Evolutionary conservation across 2,113 vertebrate species (phyloP).

Genomic region (Prinia subflava): DNA sequence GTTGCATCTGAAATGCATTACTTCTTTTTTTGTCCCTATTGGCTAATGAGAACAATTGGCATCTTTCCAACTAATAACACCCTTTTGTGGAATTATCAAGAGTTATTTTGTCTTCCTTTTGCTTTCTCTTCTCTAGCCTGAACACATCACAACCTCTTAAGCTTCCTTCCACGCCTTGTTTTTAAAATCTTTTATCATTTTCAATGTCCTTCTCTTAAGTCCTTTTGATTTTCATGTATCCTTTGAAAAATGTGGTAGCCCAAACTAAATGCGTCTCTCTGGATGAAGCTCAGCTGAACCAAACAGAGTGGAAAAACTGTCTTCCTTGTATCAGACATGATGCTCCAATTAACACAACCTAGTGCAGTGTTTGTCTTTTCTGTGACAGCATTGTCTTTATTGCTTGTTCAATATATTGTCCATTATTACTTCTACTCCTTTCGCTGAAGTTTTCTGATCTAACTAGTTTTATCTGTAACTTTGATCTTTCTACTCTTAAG

Average conservation of each 20-base stretch:
- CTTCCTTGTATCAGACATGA: not conserved
- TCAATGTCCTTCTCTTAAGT: slow-evolving; percentile 27
- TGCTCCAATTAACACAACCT: slow-evolving; percentile 6
- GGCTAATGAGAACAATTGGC: slow-evolving; percentile 58
- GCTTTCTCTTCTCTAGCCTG: slow-evolving; percentile 44
- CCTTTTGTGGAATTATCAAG: slow-evolving; percentile 35
- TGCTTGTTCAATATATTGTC: not conserved
- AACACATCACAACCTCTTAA: slow-evolving; percentile 41
- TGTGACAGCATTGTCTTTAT: not conserved
- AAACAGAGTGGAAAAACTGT: slow-evolving; percentile 12
- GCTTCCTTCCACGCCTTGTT: slow-evolving; percentile 56
- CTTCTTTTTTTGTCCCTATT: slow-evolving; percentile 51
- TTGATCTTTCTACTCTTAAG: slow-evolving; percentile 3
- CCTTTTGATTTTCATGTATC: slow-evolving; percentile 23
- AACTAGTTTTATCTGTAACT: not conserved
- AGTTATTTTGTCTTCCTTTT: slow-evolving; percentile 46
- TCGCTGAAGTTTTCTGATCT: not conserved
- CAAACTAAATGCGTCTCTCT: not conserved
- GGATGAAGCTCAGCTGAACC: not conserved
- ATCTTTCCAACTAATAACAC: slow-evolving; percentile 23
- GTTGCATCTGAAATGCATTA: not conserved
- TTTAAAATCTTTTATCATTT: slow-evolving; percentile 53
- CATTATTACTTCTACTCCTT: not conserved
- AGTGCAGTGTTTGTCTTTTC: not conserved
- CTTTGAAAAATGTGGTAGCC: slow-evolving; percentile 21